phyloP scores from a whole-genome alignment of 2,113 vertebrate genomes.

The Callopanchax toddi region DNA sequence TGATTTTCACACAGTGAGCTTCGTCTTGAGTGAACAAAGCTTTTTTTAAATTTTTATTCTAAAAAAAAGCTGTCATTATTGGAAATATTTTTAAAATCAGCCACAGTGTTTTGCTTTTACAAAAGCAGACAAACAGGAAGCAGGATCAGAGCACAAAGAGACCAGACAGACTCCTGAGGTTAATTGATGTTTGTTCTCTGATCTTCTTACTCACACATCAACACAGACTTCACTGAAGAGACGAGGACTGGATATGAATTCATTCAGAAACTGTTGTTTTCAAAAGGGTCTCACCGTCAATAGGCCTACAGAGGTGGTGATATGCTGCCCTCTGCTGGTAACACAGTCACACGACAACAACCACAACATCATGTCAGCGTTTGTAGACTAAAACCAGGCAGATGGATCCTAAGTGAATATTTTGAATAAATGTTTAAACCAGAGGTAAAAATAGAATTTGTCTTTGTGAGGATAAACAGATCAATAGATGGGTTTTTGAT shows the following conservation, averaged over 20 bases:
- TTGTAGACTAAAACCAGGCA: too few species aligned
- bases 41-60: too few species aligned
- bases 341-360: conserved; percentile 27
- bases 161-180: not conserved
- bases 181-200: conserved; percentile 12
- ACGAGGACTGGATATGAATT: not conserved
- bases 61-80: too few species aligned
- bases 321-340: conserved; percentile 74
- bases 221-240: conserved; percentile 14
- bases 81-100: conserved; percentile 17
- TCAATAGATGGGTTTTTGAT: too few species aligned
- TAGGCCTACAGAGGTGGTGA: conserved; percentile 13
- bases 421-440: too few species aligned
- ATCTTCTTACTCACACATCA: conserved; percentile 29
- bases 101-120: conserved; percentile 22
- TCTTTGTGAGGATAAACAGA: too few species aligned
- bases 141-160: not conserved
- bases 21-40: conserved; percentile 2
- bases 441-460: too few species aligned
- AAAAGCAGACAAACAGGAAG: conserved; percentile 40
- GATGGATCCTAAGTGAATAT: too few species aligned
- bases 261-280: conserved; percentile 8
- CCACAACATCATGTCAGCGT: too few species aligned
- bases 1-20: not conserved
- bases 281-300: not conserved